These are phyloP conservation scores for Leuciscus waleckii DNA, from an alignment of 2,797 vertebrate genomes.

Conservation along the genomic window DNA sequence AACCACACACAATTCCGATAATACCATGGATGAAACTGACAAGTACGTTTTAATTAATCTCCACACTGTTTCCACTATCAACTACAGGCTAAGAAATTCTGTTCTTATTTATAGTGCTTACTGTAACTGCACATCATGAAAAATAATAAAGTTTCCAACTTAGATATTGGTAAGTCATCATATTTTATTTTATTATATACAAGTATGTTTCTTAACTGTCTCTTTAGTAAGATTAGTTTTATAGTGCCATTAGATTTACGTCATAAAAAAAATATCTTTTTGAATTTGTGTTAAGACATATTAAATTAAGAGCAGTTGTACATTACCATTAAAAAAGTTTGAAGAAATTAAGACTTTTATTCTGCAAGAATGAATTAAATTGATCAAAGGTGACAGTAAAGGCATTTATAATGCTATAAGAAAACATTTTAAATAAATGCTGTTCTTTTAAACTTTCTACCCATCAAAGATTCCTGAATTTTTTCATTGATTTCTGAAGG, in stretches of 20 bases:
- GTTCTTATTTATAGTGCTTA: neutral
- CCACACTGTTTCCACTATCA: neutral
- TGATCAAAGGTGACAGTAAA: neutral
- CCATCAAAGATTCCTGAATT: neutral
- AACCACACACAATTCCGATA: neutral
- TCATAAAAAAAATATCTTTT: neutral
- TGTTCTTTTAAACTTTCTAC: neutral
- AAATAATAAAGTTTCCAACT: neutral
- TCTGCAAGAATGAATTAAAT: neutral
- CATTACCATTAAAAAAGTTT: neutral
- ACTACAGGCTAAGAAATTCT: neutral
- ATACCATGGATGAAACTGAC: neutral
- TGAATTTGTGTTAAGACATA: neutral
- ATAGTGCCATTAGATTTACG: neutral
- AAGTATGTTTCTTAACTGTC: neutral
- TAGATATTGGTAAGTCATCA: neutral
- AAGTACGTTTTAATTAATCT: neutral
- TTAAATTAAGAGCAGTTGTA: neutral
- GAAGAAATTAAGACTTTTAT: neutral
- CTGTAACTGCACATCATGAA: neutral
- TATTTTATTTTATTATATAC: neutral
- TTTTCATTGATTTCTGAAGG: neutral
- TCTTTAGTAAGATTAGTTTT: neutral
- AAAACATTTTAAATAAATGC: too few species aligned
- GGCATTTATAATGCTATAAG: neutral